A percentile compares a stretch with the other conserved stretches of the same genome.
Conservation (phyloP, 2,113 vertebrate species). For the Oncorhynchus kisutch region DNA sequence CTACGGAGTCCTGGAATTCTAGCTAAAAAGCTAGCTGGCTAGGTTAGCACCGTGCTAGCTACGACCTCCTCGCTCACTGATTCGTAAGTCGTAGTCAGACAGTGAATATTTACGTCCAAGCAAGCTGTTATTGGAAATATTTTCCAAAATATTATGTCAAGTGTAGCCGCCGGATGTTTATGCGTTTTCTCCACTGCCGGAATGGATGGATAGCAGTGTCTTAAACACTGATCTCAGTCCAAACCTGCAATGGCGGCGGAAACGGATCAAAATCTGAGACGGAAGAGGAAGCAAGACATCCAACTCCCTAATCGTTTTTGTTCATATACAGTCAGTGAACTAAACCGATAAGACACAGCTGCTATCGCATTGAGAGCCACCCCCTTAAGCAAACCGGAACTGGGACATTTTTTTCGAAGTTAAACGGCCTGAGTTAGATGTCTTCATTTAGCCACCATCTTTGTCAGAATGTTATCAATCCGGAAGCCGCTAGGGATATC, state of each 20-base stretch:
- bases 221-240: conserved; percentile 54
- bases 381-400: no score
- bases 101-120: conserved; percentile 6
- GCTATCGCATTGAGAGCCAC: no score
- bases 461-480: conserved; percentile 58
- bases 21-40: conserved; percentile 65
- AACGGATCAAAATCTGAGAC: conserved; percentile 55
- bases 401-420: no score
- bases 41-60: conserved; percentile 64
- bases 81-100: conserved; percentile 65
- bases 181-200: conserved; percentile 59
- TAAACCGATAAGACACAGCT: no score
- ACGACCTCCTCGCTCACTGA: conserved; percentile 70
- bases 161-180: conserved; percentile 32
- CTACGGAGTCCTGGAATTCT: conserved; percentile 63
- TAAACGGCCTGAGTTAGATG: no score
- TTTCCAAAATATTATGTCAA: conserved; percentile 16
- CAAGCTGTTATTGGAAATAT: no score
- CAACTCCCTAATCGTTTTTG: no score
- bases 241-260: conserved; percentile 94
- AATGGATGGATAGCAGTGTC: conserved; percentile 64
- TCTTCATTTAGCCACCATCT: no score
- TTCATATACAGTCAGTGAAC: no score
- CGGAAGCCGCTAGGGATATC: conserved; percentile 82
- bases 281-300: no score